phyloP scores from a whole-genome alignment of 2,113 vertebrate species.

The Gorsachius goisagi region DNA sequence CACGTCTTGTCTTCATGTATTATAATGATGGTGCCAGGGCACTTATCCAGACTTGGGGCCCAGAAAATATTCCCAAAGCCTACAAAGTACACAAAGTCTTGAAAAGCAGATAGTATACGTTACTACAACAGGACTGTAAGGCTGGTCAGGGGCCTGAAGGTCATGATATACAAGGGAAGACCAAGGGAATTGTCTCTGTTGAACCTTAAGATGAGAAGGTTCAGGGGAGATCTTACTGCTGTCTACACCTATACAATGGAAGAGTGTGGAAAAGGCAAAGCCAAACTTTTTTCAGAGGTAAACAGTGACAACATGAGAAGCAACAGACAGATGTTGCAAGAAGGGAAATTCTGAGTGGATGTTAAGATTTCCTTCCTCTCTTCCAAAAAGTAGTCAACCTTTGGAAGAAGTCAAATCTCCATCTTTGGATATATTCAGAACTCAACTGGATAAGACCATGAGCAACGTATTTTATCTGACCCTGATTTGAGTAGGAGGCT shows the following conservation, averaged over 20 bases:
- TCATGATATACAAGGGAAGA: background rate
- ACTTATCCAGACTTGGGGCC: background rate
- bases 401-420: background rate
- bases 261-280: background rate
- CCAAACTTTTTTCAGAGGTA: background rate
- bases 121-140: background rate
- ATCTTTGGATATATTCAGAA: background rate
- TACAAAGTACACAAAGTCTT: background rate
- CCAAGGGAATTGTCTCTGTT: background rate
- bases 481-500: background rate
- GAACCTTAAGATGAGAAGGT: background rate
- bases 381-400: background rate
- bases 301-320: background rate
- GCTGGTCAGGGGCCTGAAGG: background rate
- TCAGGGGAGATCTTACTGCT: background rate
- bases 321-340: background rate
- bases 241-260: background rate
- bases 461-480: background rate
- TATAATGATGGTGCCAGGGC: background rate
- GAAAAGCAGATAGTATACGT: background rate
- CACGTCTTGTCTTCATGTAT: background rate
- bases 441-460: background rate
- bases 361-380: background rate
- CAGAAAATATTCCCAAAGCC: background rate
- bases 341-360: background rate